These are phyloP conservation scores for Marisa cornuarietis DNA, from an alignment of 1,140 invertebrate genomes.

Conservation along the genomic window DNA sequence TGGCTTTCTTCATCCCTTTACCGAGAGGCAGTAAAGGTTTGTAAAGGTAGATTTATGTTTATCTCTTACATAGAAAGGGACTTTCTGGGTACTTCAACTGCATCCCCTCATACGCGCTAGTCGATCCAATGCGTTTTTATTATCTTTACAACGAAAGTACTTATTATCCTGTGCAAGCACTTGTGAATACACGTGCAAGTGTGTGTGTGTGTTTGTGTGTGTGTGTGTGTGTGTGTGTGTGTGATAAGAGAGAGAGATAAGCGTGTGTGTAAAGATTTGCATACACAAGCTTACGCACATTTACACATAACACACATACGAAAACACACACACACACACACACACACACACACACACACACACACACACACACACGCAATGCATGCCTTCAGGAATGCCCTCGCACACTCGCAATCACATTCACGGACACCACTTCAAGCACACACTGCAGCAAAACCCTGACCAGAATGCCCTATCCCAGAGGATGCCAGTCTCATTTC, in stretches of 20 bases:
- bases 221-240: background rate
- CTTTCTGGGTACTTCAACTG: too few relatives aligned
- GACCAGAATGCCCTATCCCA: too few relatives aligned
- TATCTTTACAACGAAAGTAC: too few relatives aligned
- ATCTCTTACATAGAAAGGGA: too few relatives aligned
- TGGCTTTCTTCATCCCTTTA: too few relatives aligned
- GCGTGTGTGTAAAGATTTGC: background rate
- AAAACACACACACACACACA: conserved; percentile 1
- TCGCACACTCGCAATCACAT: conserved; percentile 8
- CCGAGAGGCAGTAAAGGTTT: too few relatives aligned
- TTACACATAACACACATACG: background rate
- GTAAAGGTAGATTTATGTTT: too few relatives aligned
- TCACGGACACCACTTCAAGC: background rate
- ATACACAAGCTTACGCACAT: background rate
- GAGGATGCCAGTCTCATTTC: too few relatives aligned
- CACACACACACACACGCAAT: conserved; percentile 7
- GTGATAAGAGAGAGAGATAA: too few relatives aligned
- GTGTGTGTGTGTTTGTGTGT: background rate
- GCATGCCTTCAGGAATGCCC: background rate
- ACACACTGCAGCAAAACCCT: background rate
- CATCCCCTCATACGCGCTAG: too few relatives aligned
- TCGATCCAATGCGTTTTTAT: too few relatives aligned
- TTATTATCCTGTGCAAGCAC: too few relatives aligned
- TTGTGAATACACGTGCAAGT: background rate
- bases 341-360: background rate